These are phyloP conservation scores for Sceloporus undulatus DNA, from an alignment of 2,113 vertebrate genomes.

Conservation along the genomic window DNA sequence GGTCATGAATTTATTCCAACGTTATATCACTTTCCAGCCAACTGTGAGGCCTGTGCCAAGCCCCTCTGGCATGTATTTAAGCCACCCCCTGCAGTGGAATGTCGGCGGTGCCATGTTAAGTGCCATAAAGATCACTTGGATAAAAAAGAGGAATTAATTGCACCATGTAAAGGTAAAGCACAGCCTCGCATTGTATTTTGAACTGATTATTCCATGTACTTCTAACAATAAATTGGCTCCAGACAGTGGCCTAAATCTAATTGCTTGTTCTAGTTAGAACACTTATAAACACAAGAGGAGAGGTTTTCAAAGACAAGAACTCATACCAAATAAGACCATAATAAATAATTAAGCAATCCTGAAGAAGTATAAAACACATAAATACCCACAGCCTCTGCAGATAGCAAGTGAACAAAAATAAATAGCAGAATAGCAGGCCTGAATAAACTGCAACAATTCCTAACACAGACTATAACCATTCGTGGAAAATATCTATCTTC, in stretches of 20 bases:
- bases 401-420: too few relatives aligned
- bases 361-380: too few relatives aligned
- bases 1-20: constrained; percentile 99
- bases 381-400: too few relatives aligned
- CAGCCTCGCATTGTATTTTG: accelerated
- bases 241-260: not conserved
- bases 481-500: too few relatives aligned
- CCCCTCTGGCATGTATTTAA: constrained; percentile 99
- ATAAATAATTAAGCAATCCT: too few relatives aligned
- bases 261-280: not conserved
- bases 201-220: accelerated
- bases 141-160: constrained; percentile 97
- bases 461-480: too few relatives aligned
- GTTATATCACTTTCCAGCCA: constrained; percentile 97
- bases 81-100: constrained; percentile 95
- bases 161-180: constrained; percentile 95
- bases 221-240: not conserved
- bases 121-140: constrained; percentile 99
- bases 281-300: too few relatives aligned
- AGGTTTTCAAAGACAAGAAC: too few relatives aligned
- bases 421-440: too few relatives aligned
- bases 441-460: too few relatives aligned
- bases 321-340: too few relatives aligned
- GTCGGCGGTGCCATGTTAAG: constrained; percentile 97
- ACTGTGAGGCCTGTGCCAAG: constrained; percentile 98